phyloP scores from a whole-genome alignment of 1,140 invertebrate species.

The Parapsyche elsis region DNA sequence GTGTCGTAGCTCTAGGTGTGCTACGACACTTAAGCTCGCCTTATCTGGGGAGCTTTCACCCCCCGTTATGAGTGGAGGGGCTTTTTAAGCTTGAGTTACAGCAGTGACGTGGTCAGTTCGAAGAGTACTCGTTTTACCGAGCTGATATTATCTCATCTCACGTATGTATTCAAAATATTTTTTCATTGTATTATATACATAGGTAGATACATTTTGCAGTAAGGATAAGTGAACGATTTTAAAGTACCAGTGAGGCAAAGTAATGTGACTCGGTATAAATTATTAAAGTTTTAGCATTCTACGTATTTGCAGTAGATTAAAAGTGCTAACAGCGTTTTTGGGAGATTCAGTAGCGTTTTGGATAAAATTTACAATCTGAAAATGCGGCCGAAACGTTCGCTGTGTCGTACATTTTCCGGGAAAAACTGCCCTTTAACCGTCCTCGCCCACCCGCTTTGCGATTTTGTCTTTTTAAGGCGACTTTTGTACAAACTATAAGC shows the following conservation, averaged over 20 bases:
- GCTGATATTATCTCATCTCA: no score
- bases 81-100: neutral
- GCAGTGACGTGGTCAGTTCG: neutral
- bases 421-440: conserved; percentile 3
- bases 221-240: no score
- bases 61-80: neutral
- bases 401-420: conserved; percentile 9
- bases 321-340: neutral
- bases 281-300: neutral
- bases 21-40: neutral
- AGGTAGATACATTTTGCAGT: no score
- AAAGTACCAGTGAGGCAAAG: no score
- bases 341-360: conserved; percentile 12
- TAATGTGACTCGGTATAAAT: no score
- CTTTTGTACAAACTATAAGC: no score
- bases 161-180: no score
- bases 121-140: no score
- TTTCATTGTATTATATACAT: no score
- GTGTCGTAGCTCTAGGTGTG: neutral
- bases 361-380: conserved; percentile 15
- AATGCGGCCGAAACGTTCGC: conserved; percentile 7
- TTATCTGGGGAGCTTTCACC: neutral
- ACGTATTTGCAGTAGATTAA: neutral
- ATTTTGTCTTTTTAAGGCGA: no score
- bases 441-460: neutral